Conservation (phyloP, 2,797 vertebrate genomes). For the Fundulus diaphanus region DNA sequence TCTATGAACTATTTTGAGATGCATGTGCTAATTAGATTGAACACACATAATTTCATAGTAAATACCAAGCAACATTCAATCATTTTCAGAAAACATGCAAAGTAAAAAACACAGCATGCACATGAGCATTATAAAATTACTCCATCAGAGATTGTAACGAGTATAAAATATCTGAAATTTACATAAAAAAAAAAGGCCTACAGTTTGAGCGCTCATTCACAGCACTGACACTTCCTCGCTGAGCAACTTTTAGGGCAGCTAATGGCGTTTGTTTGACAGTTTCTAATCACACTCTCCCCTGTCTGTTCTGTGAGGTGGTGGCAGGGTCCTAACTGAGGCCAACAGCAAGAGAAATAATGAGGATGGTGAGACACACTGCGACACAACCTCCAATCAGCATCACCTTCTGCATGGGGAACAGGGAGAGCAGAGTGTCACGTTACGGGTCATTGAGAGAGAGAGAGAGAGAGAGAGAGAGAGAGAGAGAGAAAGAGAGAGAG, state of each 20-base stretch:
- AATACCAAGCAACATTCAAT: background rate
- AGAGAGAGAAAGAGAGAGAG: background rate
- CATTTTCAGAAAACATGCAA: slow-evolving; percentile 27
- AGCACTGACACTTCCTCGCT: background rate
- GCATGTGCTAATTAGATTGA: background rate
- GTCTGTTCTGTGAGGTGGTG: slow-evolving; percentile 26
- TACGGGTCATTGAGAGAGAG: background rate
- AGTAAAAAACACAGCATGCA: slow-evolving; percentile 20
- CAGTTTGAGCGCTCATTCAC: background rate
- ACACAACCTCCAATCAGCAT: slow-evolving; percentile 80
- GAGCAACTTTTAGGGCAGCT: background rate
- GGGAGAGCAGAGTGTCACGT: slow-evolving; percentile 33
- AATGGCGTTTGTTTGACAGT: slow-evolving; percentile 1
- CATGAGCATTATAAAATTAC: slow-evolving; percentile 16
- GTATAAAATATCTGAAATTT: background rate
- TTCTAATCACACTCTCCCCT: slow-evolving; percentile 1
- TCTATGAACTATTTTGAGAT: background rate
- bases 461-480: too few relatives aligned
- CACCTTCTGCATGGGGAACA: slow-evolving; percentile 75
- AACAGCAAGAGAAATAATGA: slow-evolving; percentile 76
- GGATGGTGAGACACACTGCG: slow-evolving; percentile 70
- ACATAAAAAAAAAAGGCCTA: background rate
- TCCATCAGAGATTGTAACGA: background rate
- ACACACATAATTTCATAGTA: background rate
- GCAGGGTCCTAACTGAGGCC: slow-evolving; percentile 72